phyloP scores from a whole-genome alignment of 2,113 vertebrate species.

The Steatornis caripensis region DNA sequence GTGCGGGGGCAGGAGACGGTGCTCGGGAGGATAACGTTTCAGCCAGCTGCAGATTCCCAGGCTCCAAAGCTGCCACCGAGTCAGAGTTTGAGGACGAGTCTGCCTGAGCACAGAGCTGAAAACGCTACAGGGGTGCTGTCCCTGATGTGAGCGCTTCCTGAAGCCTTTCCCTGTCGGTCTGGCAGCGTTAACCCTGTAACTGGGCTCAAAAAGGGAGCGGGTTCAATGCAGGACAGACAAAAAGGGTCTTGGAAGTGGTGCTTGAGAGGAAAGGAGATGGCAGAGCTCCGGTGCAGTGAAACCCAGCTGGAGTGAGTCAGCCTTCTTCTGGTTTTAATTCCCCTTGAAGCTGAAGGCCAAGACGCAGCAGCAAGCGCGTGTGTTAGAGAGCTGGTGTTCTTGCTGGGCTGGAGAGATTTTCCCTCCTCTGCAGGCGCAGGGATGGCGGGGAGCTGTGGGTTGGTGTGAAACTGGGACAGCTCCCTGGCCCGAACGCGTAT shows the following conservation, averaged over 20 bases:
- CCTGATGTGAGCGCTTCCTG: background rate
- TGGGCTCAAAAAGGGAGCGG: rapidly evolving
- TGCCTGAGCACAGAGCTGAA: background rate
- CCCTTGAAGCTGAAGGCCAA: background rate
- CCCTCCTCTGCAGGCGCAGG: background rate
- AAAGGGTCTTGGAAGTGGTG: background rate
- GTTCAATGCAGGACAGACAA: background rate
- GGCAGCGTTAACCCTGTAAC: background rate
- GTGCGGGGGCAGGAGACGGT: background rate
- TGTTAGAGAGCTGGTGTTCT: background rate
- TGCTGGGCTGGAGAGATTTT: background rate
- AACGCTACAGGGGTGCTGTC: background rate
- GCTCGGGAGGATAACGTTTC: background rate
- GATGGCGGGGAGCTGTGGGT: background rate
- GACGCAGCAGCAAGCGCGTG: background rate
- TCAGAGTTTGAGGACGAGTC: background rate
- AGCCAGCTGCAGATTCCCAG: background rate
- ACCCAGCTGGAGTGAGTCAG: background rate
- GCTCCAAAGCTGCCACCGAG: background rate
- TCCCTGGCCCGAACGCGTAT: background rate
- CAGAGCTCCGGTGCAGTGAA: background rate
- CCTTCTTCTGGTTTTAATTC: background rate
- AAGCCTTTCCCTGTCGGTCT: background rate
- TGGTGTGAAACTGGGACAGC: background rate
- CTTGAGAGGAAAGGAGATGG: background rate